These are phyloP conservation scores for Mus minutoides DNA, from an alignment of 2,797 vertebrate genomes.

Conservation along the genomic window DNA sequence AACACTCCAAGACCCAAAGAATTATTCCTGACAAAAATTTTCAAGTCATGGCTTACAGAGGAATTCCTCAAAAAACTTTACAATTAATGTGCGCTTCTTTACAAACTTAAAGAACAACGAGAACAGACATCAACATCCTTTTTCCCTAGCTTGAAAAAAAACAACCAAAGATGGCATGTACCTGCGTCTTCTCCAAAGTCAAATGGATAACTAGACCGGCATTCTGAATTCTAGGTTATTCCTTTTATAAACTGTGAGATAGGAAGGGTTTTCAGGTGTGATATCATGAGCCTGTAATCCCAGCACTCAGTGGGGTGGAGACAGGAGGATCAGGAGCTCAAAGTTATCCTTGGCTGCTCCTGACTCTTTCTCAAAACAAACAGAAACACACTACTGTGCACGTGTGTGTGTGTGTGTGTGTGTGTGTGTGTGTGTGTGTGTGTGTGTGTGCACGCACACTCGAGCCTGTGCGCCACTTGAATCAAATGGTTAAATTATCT, in stretches of 20 bases:
- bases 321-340: neutral
- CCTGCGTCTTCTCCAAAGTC: neutral
- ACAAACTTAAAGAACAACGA: neutral
- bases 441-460: neutral
- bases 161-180: neutral
- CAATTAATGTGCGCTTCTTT: neutral
- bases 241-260: neutral
- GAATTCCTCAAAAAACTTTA: constrained; percentile 19
- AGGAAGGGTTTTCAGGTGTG: neutral
- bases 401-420: neutral
- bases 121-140: neutral
- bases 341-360: neutral
- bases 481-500: neutral
- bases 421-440: too few relatives aligned
- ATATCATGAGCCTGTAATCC: neutral
- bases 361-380: neutral
- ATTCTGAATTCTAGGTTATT: neutral
- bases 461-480: too few relatives aligned
- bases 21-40: constrained; percentile 45
- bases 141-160: neutral
- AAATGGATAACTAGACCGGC: neutral
- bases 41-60: neutral
- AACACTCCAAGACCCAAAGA: neutral
- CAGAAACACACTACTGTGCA: neutral
- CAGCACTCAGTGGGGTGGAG: neutral